Percentiles rank a stretch among this genome's conserved stretches.
Evolutionary conservation across 2,888 invertebrate species (phyloP).

Genomic region (Dolichopus griseipennis): DNA sequence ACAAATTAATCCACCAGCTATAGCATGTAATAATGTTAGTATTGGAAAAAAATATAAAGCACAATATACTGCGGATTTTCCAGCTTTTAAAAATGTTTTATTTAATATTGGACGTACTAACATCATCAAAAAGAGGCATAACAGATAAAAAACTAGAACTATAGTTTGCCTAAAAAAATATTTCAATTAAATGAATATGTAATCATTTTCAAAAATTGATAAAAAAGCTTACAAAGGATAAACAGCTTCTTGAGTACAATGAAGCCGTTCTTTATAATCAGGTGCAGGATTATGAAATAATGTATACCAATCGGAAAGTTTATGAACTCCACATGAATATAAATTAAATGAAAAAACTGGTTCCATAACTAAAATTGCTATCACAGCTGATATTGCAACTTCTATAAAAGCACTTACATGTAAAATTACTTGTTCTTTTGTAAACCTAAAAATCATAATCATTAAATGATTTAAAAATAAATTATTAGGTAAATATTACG

Average conservation of each 20-base stretch:
- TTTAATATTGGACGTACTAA: slow-evolving; percentile 67
- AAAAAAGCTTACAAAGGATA: slow-evolving; percentile 77
- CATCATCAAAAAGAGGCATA: slow-evolving; percentile 71
- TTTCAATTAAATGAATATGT: slow-evolving; percentile 12
- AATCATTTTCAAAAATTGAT: background rate
- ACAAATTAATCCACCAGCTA: slow-evolving; percentile 88
- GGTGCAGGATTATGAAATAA: slow-evolving; percentile 88
- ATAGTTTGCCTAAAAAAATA: slow-evolving; percentile 70
- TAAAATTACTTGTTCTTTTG: slow-evolving; percentile 63
- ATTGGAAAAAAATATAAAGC: slow-evolving; percentile 91
- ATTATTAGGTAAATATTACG: slow-evolving; percentile 40
- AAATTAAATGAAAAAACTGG: slow-evolving; percentile 71
- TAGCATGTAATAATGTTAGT: slow-evolving; percentile 74
- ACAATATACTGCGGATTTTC: slow-evolving; percentile 78
- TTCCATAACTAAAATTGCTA: slow-evolving; percentile 70
- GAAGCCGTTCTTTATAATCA: slow-evolving; percentile 76
- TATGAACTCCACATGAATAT: slow-evolving; percentile 67
- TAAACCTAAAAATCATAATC: slow-evolving; percentile 48
- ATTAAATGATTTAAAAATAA: slow-evolving; percentile 10
- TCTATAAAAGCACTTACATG: slow-evolving; percentile 79
- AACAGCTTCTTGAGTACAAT: slow-evolving; percentile 96
- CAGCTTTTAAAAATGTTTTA: slow-evolving; percentile 55
- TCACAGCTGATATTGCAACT: slow-evolving; percentile 61
- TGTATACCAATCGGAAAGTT: slow-evolving; percentile 94
- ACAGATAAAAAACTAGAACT: slow-evolving; percentile 80